Conservation (phyloP, 2,888 invertebrate genomes). For the Xestia sexstrigata region DNA sequence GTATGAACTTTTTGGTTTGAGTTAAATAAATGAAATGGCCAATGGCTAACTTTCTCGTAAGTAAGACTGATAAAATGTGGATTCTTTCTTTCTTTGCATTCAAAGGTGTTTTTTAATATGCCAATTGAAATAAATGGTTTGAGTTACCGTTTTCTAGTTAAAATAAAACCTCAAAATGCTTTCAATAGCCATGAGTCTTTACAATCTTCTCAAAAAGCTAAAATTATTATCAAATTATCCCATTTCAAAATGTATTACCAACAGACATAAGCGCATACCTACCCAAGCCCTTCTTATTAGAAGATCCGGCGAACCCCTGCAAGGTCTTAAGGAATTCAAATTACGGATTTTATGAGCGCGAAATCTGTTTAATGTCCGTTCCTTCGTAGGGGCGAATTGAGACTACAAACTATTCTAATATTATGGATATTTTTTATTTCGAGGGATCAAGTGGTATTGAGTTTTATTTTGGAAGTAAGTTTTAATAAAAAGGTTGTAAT, state of each 20-base stretch:
- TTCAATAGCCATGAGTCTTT: neutral
- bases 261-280: slow-evolving; percentile 50
- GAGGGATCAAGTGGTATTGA: slow-evolving; percentile 43
- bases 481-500: slow-evolving; percentile 43
- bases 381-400: slow-evolving; percentile 59
- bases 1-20: slow-evolving; percentile 1
- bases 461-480: slow-evolving; percentile 42
- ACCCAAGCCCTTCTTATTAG: slow-evolving; percentile 62
- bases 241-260: slow-evolving; percentile 22
- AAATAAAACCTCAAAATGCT: too few relatives aligned
- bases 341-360: slow-evolving; percentile 87
- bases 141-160: too few relatives aligned
- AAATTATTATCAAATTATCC: slow-evolving; percentile 39
- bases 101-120: neutral
- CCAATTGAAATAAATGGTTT: neutral
- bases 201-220: neutral
- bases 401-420: slow-evolving; percentile 65
- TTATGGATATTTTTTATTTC: slow-evolving; percentile 58
- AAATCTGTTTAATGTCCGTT: slow-evolving; percentile 87
- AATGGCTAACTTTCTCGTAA: neutral
- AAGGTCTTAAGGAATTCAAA: slow-evolving; percentile 88
- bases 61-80: neutral
- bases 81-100: too few relatives aligned
- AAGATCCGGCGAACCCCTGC: slow-evolving; percentile 73
- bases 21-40: neutral